Percentiles rank a stretch among this genome's conserved stretches.
phyloP scores from a whole-genome alignment of 2,888 invertebrate genomes.

The Acanthosoma haemorrhoidale region DNA sequence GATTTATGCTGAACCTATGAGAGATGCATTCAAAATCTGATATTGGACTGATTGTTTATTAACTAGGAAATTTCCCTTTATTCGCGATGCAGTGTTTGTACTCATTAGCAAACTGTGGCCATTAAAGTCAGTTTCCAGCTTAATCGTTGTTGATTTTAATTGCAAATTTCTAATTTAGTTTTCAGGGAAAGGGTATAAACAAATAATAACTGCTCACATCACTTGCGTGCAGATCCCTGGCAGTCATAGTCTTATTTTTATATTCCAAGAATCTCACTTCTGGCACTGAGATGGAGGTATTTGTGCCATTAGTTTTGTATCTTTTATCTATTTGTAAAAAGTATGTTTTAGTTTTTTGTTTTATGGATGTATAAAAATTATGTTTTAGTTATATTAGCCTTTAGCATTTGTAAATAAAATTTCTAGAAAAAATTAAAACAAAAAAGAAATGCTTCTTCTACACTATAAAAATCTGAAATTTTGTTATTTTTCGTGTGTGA shows the following conservation, averaged over 20 bases:
- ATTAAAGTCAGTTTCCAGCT: background rate
- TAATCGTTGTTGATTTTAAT: background rate
- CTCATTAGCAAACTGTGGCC: background rate
- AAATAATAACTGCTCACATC: background rate
- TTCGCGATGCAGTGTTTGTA: background rate
- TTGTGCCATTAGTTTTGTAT: slow-evolving; percentile 21
- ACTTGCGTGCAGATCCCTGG: slow-evolving; percentile 4
- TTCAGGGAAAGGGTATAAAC: slow-evolving; percentile 23
- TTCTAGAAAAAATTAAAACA: background rate
- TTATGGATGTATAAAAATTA: too few species aligned
- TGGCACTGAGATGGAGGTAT: slow-evolving; percentile 4
- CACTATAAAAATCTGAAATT: background rate
- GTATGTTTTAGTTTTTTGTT: background rate
- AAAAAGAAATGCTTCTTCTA: background rate
- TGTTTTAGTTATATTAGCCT: slow-evolving; percentile 8
- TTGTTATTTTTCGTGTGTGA: background rate
- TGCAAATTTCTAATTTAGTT: background rate
- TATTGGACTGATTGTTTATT: too few species aligned
- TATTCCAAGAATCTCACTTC: slow-evolving; percentile 16
- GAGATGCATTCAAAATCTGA: too few species aligned
- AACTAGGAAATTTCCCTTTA: too few species aligned
- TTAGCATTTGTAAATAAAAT: background rate
- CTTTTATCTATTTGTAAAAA: slow-evolving; percentile 13
- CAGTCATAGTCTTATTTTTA: slow-evolving; percentile 20
- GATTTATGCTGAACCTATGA: too few species aligned